Percentiles rank a stretch among this genome's conserved stretches.
phyloP scores from a whole-genome alignment of 2,797 vertebrate genomes.

The Yasuhikotakia modesta region DNA sequence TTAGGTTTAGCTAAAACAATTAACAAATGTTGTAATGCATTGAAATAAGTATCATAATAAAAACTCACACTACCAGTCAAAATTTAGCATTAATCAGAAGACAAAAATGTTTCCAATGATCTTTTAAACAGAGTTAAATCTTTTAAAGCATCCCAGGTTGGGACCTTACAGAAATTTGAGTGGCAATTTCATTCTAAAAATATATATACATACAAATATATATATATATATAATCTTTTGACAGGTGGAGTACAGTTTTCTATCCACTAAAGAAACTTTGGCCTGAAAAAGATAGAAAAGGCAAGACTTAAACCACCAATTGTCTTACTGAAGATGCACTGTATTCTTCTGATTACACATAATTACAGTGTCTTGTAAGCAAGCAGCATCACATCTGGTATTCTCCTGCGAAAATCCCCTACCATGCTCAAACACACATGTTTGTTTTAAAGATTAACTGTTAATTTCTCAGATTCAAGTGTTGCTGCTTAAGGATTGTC shows the following conservation, averaged over 20 bases:
- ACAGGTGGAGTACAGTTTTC: not conserved
- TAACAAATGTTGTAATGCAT: not conserved
- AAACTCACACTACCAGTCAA: too few relatives aligned
- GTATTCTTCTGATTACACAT: not conserved
- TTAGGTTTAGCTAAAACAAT: too few relatives aligned
- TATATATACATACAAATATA: too few relatives aligned
- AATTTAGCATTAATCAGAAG: too few relatives aligned
- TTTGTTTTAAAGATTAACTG: constrained; percentile 1
- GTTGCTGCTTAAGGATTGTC: constrained; percentile 9
- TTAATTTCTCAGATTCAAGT: constrained; percentile 1
- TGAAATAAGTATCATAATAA: not conserved
- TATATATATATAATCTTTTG: too few relatives aligned
- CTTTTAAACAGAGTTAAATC: too few relatives aligned
- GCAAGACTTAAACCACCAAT: not conserved
- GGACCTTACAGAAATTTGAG: too few relatives aligned
- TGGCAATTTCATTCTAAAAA: too few relatives aligned
- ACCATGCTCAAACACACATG: not conserved
- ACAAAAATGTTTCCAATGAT: too few relatives aligned
- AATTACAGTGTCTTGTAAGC: constrained; percentile 1
- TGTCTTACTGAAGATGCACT: not conserved
- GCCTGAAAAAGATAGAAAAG: not conserved
- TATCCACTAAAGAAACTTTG: not conserved
- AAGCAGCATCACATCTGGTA: constrained; percentile 1
- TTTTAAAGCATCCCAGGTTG: too few relatives aligned
- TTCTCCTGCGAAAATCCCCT: not conserved